phyloP scores from a whole-genome alignment of 2,113 vertebrate genomes.

The Charina bottae region DNA sequence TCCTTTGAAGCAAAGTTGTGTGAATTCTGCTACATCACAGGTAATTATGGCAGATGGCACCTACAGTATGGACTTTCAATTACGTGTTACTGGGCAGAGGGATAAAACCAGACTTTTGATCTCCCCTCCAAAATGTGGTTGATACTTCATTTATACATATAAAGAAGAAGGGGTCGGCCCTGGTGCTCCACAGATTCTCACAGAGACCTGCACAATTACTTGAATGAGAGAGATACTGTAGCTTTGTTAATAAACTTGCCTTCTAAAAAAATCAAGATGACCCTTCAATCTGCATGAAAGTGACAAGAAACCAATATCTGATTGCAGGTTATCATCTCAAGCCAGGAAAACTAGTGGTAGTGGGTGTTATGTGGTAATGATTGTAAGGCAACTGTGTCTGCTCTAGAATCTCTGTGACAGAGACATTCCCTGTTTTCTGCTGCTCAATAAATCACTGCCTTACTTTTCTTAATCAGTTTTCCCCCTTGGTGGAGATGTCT shows the following conservation, averaged over 20 bases:
- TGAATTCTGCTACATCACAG: too few species aligned
- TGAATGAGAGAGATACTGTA: constrained; percentile 40
- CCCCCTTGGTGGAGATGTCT: neutral
- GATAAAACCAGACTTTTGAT: too few species aligned
- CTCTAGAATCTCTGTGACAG: neutral
- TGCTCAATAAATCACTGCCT: neutral
- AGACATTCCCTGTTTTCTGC: neutral
- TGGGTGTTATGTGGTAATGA: constrained; percentile 29
- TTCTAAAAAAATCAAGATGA: constrained; percentile 63
- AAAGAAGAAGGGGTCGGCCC: too few species aligned
- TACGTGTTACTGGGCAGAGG: too few species aligned
- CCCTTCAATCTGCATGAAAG: constrained; percentile 75
- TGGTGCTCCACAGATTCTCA: too few species aligned
- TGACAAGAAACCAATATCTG: constrained; percentile 77
- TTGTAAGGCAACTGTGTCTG: neutral
- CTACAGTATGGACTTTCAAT: too few species aligned
- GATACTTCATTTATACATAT: too few species aligned
- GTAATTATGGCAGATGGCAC: too few species aligned
- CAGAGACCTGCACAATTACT: neutral
- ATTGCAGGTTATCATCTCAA: constrained; percentile 68
- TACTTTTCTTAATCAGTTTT: neutral
- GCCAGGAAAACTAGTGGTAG: constrained; percentile 39
- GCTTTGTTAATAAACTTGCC: constrained; percentile 66
- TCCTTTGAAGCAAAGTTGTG: too few species aligned
- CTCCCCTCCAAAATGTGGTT: too few species aligned